phyloP scores from a whole-genome alignment of 1,140 invertebrate genomes.

The Gerris buenoi region DNA sequence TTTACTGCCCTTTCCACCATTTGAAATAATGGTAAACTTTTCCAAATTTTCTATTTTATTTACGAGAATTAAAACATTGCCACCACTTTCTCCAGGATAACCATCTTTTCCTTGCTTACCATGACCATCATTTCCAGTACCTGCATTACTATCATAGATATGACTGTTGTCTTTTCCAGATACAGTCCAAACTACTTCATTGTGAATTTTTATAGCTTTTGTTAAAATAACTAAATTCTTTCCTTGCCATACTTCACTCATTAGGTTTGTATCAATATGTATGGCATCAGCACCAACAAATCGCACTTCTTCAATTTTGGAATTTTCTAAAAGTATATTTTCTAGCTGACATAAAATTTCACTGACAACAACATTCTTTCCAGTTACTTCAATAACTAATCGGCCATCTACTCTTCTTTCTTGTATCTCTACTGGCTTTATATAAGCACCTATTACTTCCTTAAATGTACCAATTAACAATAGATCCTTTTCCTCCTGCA shows the following conservation, averaged over 20 bases:
- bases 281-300: slow-evolving; percentile 11
- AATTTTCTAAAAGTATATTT: background rate
- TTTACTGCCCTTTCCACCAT: slow-evolving; percentile 17
- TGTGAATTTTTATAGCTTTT: slow-evolving; percentile 9
- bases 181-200: slow-evolving; percentile 14
- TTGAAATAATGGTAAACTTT: slow-evolving; percentile 16
- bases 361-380: background rate
- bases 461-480: background rate
- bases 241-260: slow-evolving; percentile 11
- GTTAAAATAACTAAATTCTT: slow-evolving; percentile 14
- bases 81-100: slow-evolving; percentile 19
- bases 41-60: slow-evolving; percentile 14
- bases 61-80: slow-evolving; percentile 16
- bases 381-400: background rate
- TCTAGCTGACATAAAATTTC: background rate
- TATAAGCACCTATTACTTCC: background rate
- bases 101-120: slow-evolving; percentile 14
- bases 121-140: slow-evolving; percentile 9
- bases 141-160: slow-evolving; percentile 7
- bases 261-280: slow-evolving; percentile 13
- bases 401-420: background rate
- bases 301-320: slow-evolving; percentile 11
- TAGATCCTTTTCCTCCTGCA: too few relatives aligned
- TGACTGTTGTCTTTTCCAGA: slow-evolving; percentile 14
- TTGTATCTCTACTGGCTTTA: background rate